Evolutionary conservation across 2,113 vertebrate genomes (phyloP).

Genomic region (Colaptes auratus): DNA sequence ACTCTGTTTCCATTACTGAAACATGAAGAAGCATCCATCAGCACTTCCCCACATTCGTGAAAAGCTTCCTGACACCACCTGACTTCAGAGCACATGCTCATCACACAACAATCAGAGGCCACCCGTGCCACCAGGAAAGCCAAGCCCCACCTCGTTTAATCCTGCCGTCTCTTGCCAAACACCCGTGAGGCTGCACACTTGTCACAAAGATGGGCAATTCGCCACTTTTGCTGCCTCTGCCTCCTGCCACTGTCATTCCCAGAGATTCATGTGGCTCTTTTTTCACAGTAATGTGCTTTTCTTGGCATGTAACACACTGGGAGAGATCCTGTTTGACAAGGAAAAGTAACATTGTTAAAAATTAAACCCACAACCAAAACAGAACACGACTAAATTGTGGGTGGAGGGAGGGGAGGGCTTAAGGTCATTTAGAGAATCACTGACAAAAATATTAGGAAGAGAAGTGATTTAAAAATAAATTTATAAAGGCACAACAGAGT

Average conservation of each 20-base stretch:
- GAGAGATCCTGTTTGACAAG: constrained; percentile 86
- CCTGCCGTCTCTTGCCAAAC: constrained; percentile 91
- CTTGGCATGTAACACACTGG: constrained; percentile 94
- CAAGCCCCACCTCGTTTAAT: constrained; percentile 89
- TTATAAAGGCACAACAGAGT: neutral
- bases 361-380: neutral
- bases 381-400: neutral
- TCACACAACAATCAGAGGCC: neutral
- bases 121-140: neutral
- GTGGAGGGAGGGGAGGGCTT: neutral
- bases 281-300: constrained; percentile 96
- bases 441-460: neutral
- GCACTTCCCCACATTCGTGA: neutral
- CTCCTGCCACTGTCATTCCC: constrained; percentile 97
- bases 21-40: neutral
- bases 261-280: constrained; percentile 96
- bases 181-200: constrained; percentile 95
- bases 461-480: neutral
- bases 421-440: neutral
- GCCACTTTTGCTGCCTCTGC: constrained; percentile 94
- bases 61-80: neutral
- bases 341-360: constrained; percentile 24
- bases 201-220: constrained; percentile 98
- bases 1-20: neutral
- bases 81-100: neutral